Base-by-base conservation (phyloP, 2,797 vertebrate species). In the Crypturellus tataupa region DNA sequence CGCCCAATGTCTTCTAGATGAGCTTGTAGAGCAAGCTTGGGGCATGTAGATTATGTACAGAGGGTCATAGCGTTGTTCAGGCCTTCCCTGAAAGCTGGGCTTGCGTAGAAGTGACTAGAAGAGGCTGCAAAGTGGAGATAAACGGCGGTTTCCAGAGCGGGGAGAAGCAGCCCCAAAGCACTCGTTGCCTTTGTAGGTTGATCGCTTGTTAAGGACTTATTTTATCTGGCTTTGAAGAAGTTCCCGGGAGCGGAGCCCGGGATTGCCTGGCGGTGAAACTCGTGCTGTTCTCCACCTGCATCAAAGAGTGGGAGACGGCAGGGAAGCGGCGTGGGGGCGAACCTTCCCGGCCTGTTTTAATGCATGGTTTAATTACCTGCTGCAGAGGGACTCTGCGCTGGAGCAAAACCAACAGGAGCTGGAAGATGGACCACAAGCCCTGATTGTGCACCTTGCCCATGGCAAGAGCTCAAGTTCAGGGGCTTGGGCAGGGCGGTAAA, bases 371-470 rank as follows among this genome's bases (percentile, higher is more conserved):
- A 60, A 5, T 46, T 4, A 33, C 21, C 0, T 4, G 46, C 35
- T 29, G 23, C 1, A 3, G 37, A 58, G 55, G 37, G 33, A 13
- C 23, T 16, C 3, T 0, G 14, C 5, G 14, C 3, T 7, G 47
- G 69, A 86, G 69, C 23, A 67, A 39, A 51, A 40, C 7, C 39
- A 63, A n/a, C 68, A 37, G 44, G 47, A 17, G 46, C 5, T 20
- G 53, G 25, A 39, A 68, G 19, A 39, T 5, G 2, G 42, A 20
- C 10, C 0, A 0, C 46, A 40, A 37, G 40, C 25, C 40, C 29
- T 2, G 1, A 39, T n/a, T 13, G 68, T 1, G 1, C 37, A 5
- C 9, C 20, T 24, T 49, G 29, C 10, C 25, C 2, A 0, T 4
- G 24, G 62, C 60, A 67, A 58, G 65, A 42, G 39, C 7, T 9